These are phyloP conservation scores for Danionella cerebrum DNA, from an alignment of 2,113 vertebrate species.

Conservation along the genomic window DNA sequence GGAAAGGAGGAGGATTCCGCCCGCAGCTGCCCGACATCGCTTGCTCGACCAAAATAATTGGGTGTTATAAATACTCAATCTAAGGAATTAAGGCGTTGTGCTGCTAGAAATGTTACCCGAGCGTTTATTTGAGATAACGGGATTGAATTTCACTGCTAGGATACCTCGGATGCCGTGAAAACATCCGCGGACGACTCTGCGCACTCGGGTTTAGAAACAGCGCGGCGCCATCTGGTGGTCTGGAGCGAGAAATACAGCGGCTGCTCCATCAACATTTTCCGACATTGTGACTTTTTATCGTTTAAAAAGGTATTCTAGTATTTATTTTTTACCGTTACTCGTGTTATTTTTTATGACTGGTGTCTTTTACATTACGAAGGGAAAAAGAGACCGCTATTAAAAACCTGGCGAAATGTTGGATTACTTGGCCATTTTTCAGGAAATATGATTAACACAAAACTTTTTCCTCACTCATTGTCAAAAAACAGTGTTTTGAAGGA, in stretches of 20 bases:
- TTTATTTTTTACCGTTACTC: too few species aligned
- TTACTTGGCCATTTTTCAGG: too few species aligned
- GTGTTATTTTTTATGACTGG: too few species aligned
- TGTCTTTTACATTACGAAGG: too few species aligned
- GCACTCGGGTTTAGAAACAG: not conserved
- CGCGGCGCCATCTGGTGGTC: not conserved
- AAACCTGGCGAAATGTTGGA: too few species aligned
- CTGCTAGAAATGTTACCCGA: not conserved
- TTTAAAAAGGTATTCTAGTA: too few species aligned
- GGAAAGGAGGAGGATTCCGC: conserved; percentile 75
- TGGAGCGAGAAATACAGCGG: not conserved
- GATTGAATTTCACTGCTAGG: conserved; percentile 1
- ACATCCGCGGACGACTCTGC: not conserved
- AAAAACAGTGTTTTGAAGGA: too few species aligned
- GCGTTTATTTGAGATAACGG: not conserved
- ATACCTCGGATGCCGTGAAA: not conserved
- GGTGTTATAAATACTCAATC: too few species aligned
- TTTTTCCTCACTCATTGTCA: too few species aligned
- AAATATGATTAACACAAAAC: too few species aligned
- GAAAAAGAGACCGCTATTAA: too few species aligned
- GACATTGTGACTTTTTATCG: too few species aligned
- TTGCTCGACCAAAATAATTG: not conserved
- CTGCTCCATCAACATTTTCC: not conserved
- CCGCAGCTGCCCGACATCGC: conserved; percentile 43
- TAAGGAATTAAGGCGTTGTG: not conserved